phyloP scores from a whole-genome alignment of 1,140 invertebrate species.

The Pinna nobilis region DNA sequence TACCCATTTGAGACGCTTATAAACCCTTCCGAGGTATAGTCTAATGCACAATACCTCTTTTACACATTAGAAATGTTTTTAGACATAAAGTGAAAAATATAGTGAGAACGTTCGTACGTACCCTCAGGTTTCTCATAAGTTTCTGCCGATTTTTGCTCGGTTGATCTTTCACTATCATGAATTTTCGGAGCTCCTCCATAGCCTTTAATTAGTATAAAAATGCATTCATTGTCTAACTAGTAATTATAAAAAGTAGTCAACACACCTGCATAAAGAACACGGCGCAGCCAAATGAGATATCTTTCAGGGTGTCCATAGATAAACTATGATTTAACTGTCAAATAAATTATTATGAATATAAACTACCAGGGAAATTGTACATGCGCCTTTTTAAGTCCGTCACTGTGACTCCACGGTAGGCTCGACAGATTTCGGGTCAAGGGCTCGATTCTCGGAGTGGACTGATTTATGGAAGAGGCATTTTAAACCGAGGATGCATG shows the following conservation, averaged over 20 bases:
- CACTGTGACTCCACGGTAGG: too few relatives aligned
- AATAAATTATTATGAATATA: too few relatives aligned
- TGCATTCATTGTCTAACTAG: not conserved
- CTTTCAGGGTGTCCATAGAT: too few relatives aligned
- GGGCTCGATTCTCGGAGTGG: too few relatives aligned
- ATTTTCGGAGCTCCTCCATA: constrained; percentile 60
- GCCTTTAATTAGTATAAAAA: constrained; percentile 48
- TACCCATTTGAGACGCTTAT: constrained; percentile 57
- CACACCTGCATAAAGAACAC: not conserved
- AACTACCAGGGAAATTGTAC: too few relatives aligned
- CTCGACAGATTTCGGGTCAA: too few relatives aligned
- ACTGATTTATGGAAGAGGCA: too few relatives aligned
- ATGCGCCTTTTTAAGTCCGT: too few relatives aligned
- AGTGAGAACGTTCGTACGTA: constrained; percentile 38
- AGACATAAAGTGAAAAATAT: constrained; percentile 3
- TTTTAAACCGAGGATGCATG: too few relatives aligned
- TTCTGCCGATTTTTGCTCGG: constrained; percentile 69
- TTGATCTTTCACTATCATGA: constrained; percentile 63
- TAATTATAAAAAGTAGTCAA: not conserved
- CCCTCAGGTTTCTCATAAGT: constrained; percentile 69
- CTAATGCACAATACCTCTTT: too few relatives aligned
- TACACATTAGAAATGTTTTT: not conserved
- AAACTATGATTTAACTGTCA: too few relatives aligned
- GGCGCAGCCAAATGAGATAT: too few relatives aligned
- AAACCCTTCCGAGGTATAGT: not conserved